Evolutionary conservation across 2,797 vertebrate genomes (phyloP), one percentile per base, ranked within the genome.

Genomic region (Nyctibius grandis): DNA sequence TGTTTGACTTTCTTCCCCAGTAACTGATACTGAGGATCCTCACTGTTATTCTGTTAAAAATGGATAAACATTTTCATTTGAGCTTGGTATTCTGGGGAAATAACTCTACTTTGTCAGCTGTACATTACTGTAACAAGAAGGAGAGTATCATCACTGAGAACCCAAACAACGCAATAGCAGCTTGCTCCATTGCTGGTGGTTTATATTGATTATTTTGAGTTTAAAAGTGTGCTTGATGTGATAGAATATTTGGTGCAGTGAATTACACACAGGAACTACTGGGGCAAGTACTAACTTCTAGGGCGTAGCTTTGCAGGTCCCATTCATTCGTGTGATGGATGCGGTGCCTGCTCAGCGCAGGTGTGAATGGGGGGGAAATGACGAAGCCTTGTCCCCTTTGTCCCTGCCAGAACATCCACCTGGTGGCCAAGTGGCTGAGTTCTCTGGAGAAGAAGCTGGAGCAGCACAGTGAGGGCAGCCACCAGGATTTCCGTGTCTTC

Each of bases 361-460:
- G 8, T 38, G 21, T 17, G 78, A 59, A 3, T 40, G 16, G 28
- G 12, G 54, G 23, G 21, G 45, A 17, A 50, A 42, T 82, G 50
- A 83, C 18, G 9, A 31, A 40, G 6, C 25, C 33, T 48, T 51
- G 15, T 45, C 38, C 26, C 28, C 16, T 97, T 85, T 82, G 28
- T 95, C 91, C 29, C 50, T 80, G 51, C 56, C 86, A 99, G 99
- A 99, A 99, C 93, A 99, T 99, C 97, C 99, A 99, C 95, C 96
- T 99, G 93, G 99, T 99, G 82, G 98, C 99, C 88, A 99, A 98
- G 93, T 99, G 99, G 99, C 98, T 99, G 56, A 91, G 98, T 28
- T 98, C 97, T 7, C 97, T 99, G 91, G 99, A 99, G 98, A 99
- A 99, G 97, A 98, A 98, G 89, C 98, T 99, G 75, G 99, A 99